A percentile compares a stretch with the other conserved stretches of the same genome.
phyloP scores from a whole-genome alignment of 2,888 invertebrate species.

The Oegoconia quadripuncta region DNA sequence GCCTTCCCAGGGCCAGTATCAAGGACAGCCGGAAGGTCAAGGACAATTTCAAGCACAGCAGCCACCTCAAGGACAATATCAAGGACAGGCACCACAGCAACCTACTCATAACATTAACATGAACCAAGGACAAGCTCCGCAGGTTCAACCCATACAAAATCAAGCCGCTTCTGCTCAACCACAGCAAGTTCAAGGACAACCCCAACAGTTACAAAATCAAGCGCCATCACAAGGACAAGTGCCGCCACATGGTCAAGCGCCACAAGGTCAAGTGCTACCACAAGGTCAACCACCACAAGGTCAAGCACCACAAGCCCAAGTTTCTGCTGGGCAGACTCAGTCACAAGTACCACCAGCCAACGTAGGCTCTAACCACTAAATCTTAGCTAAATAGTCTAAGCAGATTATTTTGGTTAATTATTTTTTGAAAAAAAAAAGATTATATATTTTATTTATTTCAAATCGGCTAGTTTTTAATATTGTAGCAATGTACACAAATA shows the following conservation, averaged over 20 bases:
- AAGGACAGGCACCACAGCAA: slow-evolving; percentile 22
- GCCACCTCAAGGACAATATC: slow-evolving; percentile 20
- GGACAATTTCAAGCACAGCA: slow-evolving; percentile 25
- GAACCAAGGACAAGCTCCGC: slow-evolving; percentile 28
- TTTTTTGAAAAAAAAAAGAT: too few species aligned
- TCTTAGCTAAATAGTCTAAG: too few species aligned
- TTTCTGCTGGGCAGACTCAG: slow-evolving; percentile 6
- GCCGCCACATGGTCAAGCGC: slow-evolving; percentile 13
- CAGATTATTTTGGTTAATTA: too few species aligned
- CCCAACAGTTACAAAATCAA: slow-evolving; percentile 11
- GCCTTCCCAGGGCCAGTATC: slow-evolving; percentile 31
- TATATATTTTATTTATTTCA: too few species aligned
- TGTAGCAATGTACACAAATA: too few species aligned
- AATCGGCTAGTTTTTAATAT: too few species aligned
- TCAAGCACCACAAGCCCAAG: slow-evolving; percentile 13
- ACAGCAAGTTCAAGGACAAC: slow-evolving; percentile 21
- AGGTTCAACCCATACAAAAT: slow-evolving; percentile 17
- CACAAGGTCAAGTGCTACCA: slow-evolving; percentile 14
- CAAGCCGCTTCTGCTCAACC: not conserved
- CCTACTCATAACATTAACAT: slow-evolving; percentile 22
- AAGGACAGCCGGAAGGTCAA: slow-evolving; percentile 24
- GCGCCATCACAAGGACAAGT: slow-evolving; percentile 18
- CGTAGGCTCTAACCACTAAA: not conserved
- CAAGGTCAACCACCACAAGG: slow-evolving; percentile 18
- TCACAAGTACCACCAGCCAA: slow-evolving; percentile 7